Base-by-base conservation (phyloP, 2,888 invertebrate genomes). In the Protophormia terraenovae region DNA sequence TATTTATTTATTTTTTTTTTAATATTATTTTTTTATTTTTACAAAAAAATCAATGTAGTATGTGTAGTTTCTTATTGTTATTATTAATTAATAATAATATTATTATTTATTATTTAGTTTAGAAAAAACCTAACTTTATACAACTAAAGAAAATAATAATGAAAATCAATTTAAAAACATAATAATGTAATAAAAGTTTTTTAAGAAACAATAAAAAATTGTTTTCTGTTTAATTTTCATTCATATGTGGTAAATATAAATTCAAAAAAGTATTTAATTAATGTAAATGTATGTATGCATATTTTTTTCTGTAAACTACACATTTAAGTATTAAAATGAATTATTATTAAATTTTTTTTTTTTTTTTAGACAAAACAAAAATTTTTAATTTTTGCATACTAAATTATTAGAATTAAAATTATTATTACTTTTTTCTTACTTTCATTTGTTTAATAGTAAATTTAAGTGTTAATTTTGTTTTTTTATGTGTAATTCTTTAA, bases 51-150 rank as follows among this genome's bases (percentile, higher is more conserved):
- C 71, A 69, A 45, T 83, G 53, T 78, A 72, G 62, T 79, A 47
- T 73, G 47, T 60, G 32, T 64, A 19, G n/a, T 58, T n/a, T 64
- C 76, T 71, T 71, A 78, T 24, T 67, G 60, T 76, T 76, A 32
- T 66, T 66, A 64, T 29, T 64, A 47, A 16, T 62, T 41, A 41
- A n/a, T 41, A 41, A 41, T 41, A 50, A 50, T 50, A 50, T 3
- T 22, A 76, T 66, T 69, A 64, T n/a, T n/a, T n/a, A n/a, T 45
- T 75, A 69, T 71, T 78, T 77, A 73, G 62, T 81, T 77, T 81
- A 82, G 78, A 84, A 66, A 84, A 84, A 85, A 79, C 85, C 78
- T 85, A 85, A 79, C 85, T 85, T 85, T 85, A 82, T 85, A 85
- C 85, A 85, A 82, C 82, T 82, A 85, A 85, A 82, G 41, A 77